Percentiles rank a stretch among this genome's conserved stretches.
Evolutionary conservation across 2,797 vertebrate genomes (phyloP).

Genomic region (Clamator glandarius): DNA sequence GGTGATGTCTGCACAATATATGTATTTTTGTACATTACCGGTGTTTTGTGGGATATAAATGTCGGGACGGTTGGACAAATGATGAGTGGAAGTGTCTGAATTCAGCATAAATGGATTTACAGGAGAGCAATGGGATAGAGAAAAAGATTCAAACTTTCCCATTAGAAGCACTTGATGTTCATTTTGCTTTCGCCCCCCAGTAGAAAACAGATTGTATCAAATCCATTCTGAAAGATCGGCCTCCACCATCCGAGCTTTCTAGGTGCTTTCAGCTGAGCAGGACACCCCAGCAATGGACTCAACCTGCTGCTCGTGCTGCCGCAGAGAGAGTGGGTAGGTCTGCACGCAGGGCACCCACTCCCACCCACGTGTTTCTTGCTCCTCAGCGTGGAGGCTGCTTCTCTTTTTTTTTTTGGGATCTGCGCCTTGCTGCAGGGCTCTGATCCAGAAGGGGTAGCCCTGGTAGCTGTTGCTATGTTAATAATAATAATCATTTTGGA

Average conservation of each 20-base stretch:
- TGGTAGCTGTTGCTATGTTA: background rate
- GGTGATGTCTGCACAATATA: background rate
- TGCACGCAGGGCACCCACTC: too few species aligned
- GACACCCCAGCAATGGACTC: accelerated
- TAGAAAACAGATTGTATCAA: background rate
- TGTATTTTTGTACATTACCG: background rate
- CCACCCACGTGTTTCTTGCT: background rate
- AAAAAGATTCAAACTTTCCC: background rate
- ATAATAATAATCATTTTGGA: background rate
- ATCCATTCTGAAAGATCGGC: background rate
- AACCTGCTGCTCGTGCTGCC: background rate
- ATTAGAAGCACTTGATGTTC: accelerated
- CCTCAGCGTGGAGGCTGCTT: accelerated
- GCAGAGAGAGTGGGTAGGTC: background rate
- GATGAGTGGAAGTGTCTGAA: background rate
- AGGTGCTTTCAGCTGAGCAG: background rate
- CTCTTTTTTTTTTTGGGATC: background rate
- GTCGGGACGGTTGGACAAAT: background rate
- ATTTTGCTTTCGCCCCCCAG: background rate
- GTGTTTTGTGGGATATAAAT: background rate
- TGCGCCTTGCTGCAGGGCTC: background rate
- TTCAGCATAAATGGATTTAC: background rate
- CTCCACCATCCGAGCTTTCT: background rate
- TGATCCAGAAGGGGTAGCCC: background rate
- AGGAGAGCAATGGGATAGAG: background rate